phyloP scores from a whole-genome alignment of 2,113 vertebrate species.

The Beaufortia kweichowensis region DNA sequence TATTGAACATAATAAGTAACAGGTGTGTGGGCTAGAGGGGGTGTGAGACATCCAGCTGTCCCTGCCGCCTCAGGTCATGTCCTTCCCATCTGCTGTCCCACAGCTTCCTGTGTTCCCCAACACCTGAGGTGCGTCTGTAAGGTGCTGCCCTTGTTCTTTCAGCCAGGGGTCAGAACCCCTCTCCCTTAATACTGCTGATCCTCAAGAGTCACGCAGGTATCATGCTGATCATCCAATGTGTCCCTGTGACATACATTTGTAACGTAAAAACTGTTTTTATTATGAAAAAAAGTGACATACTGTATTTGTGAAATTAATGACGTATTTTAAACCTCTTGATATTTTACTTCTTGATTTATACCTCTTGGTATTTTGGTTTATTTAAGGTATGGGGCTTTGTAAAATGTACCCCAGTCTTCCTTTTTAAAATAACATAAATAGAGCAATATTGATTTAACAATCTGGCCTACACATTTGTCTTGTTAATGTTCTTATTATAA shows the following conservation, averaged over 20 bases:
- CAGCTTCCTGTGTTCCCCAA: conserved; percentile 53
- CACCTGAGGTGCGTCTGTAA: conserved; percentile 55
- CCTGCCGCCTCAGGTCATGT: conserved; percentile 62
- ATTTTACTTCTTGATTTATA: too few relatives aligned
- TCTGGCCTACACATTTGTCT: too few relatives aligned
- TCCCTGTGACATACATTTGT: conserved; percentile 48
- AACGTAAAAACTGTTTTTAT: too few relatives aligned
- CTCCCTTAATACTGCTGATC: not conserved
- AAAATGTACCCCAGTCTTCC: too few relatives aligned
- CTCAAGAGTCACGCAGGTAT: conserved; percentile 47
- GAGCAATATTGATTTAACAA: too few relatives aligned
- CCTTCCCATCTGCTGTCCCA: conserved; percentile 67
- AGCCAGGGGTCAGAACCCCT: conserved; percentile 66
- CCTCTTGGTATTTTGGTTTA: too few relatives aligned
- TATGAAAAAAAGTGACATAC: too few relatives aligned
- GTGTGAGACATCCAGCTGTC: conserved; percentile 66
- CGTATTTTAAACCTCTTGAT: too few relatives aligned
- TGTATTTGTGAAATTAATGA: too few relatives aligned
- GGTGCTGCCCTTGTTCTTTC: conserved; percentile 33
- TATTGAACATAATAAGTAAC: conserved; percentile 73
- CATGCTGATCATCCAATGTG: conserved; percentile 61
- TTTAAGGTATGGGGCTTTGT: too few relatives aligned
- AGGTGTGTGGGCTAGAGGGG: conserved; percentile 71
- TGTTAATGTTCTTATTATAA: too few relatives aligned
- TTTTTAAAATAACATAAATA: too few relatives aligned